Conservation (phyloP, 2,113 vertebrate genomes). For the Zapornia atra region DNA sequence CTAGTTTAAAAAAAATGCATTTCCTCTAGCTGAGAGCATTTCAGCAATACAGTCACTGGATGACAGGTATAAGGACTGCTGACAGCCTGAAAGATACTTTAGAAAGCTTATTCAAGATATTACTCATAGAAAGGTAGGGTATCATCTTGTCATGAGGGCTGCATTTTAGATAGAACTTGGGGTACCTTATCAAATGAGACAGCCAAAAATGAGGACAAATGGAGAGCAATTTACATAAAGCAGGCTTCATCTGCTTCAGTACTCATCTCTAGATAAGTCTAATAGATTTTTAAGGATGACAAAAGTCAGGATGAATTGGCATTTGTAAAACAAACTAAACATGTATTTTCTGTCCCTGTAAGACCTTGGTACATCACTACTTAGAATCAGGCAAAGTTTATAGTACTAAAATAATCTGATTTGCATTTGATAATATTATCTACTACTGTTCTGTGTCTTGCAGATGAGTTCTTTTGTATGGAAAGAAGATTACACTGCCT, state of each 20-base stretch:
- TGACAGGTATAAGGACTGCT: background rate
- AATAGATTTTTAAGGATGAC: background rate
- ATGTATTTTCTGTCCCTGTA: background rate
- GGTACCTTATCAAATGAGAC: background rate
- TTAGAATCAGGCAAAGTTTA: background rate
- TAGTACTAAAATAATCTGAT: background rate
- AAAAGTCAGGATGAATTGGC: background rate
- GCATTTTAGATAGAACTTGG: background rate
- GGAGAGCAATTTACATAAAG: background rate
- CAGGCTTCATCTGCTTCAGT: background rate
- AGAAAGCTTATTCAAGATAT: background rate
- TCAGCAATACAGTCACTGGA: background rate
- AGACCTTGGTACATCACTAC: background rate
- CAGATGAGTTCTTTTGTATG: background rate
- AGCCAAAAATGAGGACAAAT: background rate
- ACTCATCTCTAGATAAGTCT: background rate
- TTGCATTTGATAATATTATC: background rate
- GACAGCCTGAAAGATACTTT: background rate
- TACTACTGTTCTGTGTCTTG: background rate
- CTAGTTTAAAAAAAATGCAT: background rate
- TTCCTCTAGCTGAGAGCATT: background rate
- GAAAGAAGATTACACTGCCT: background rate
- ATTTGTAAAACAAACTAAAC: background rate
- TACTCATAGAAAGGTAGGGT: background rate
- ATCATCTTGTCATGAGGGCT: background rate